These are phyloP conservation scores for Platerodrilus igneus DNA, from an alignment of 2,888 invertebrate species.

Conservation along the genomic window DNA sequence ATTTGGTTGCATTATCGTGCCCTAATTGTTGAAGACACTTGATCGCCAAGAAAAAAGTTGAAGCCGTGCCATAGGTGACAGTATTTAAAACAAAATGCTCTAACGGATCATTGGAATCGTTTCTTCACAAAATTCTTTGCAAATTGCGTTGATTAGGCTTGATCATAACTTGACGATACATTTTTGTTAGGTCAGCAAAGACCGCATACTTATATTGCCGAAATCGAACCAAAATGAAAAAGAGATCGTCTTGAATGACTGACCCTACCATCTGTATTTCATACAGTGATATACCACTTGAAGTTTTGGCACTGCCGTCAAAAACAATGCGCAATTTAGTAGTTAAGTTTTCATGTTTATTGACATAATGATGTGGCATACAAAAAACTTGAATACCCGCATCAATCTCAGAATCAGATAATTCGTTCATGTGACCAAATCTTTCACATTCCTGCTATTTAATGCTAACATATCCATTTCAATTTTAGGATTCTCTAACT, in stretches of 20 bases:
- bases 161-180: conserved; percentile 27
- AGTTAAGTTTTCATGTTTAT: conserved; percentile 7
- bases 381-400: no score
- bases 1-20: conserved; percentile 12
- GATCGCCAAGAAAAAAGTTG: conserved; percentile 24
- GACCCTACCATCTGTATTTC: conserved; percentile 17
- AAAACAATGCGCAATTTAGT: conserved; percentile 21
- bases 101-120: conserved; percentile 11
- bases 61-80: conserved; percentile 24
- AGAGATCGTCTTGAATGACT: conserved; percentile 21
- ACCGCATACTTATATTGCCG: conserved; percentile 18
- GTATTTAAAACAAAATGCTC: conserved; percentile 22
- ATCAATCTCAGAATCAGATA: no score
- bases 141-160: conserved; percentile 15
- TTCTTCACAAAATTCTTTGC: conserved; percentile 26
- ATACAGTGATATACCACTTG: conserved; percentile 12
- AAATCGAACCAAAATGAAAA: conserved; percentile 23
- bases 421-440: no score
- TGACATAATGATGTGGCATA: conserved; percentile 16
- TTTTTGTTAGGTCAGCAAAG: conserved; percentile 25
- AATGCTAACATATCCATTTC: no score
- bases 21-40: conserved; percentile 24
- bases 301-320: conserved; percentile 14
- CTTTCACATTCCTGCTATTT: no score
- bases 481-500: no score